Conservation (phyloP, 1,140 invertebrate species). For the Cydia splendana region DNA sequence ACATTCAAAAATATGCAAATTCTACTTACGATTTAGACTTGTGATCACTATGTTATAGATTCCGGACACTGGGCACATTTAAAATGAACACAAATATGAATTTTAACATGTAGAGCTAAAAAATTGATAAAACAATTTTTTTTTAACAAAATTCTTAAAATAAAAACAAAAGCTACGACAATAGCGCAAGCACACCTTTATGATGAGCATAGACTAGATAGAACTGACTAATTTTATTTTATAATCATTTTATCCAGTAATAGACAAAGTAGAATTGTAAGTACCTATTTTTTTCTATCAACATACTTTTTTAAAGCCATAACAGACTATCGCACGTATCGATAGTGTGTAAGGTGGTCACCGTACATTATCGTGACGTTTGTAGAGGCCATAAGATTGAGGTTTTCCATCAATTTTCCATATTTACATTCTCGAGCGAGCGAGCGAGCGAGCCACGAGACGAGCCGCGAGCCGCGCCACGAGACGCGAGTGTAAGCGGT, state of each 20-base stretch:
- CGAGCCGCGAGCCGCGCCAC: no score
- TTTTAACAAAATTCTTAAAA: slow-evolving; percentile 33
- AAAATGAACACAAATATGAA: not conserved
- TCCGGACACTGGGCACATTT: slow-evolving; percentile 7
- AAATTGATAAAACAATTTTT: slow-evolving; percentile 18
- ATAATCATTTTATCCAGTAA: not conserved
- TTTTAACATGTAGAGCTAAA: not conserved
- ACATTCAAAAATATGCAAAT: slow-evolving; percentile 40
- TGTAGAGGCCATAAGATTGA: no score
- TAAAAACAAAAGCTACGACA: slow-evolving; percentile 33
- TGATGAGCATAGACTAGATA: slow-evolving; percentile 31
- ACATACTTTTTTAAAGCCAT: no score
- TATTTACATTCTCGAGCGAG: no score
- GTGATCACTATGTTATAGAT: not conserved
- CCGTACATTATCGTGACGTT: no score
- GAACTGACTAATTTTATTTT: not conserved
- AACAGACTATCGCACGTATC: no score
- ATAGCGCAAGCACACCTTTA: slow-evolving; percentile 32
- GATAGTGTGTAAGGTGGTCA: no score
- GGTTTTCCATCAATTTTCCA: no score
- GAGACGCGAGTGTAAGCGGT: no score
- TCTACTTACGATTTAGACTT: slow-evolving; percentile 39
- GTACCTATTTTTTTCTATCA: not conserved
- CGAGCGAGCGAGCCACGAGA: no score
- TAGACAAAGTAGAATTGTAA: slow-evolving; percentile 18